These are phyloP conservation scores for Rhynchophorus ferrugineus DNA, from an alignment of 1,140 invertebrate genomes.

Conservation along the genomic window DNA sequence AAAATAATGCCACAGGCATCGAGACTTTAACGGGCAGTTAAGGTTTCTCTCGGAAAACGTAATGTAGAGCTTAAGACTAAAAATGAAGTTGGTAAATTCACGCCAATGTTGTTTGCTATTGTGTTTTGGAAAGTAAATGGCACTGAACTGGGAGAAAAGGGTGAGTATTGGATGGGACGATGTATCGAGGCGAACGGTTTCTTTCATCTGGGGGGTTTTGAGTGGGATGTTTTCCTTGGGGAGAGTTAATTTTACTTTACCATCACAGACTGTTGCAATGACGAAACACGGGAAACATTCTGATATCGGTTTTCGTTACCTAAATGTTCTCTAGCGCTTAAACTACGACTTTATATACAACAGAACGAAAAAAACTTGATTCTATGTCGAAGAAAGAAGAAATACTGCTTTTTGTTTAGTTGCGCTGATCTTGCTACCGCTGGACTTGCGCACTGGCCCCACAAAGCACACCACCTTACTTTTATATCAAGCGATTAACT, in stretches of 20 bases:
- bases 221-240: too few species aligned
- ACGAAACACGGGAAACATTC: conserved; percentile 1
- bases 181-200: too few species aligned
- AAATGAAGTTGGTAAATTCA: too few species aligned
- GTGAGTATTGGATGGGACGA: too few species aligned
- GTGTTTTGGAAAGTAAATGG: too few species aligned
- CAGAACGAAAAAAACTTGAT: not conserved
- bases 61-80: too few species aligned
- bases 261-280: conserved; percentile 18
- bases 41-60: too few species aligned
- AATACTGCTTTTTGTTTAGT: conserved; percentile 4
- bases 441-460: conserved; percentile 11
- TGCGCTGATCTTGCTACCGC: not conserved
- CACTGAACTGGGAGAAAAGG: too few species aligned
- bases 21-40: too few species aligned
- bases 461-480: conserved; percentile 2
- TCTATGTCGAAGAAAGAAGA: not conserved
- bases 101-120: too few species aligned
- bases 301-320: not conserved
- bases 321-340: not conserved
- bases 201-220: too few species aligned
- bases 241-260: conserved; percentile 9
- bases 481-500: conserved; percentile 7
- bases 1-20: too few species aligned
- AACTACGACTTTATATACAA: not conserved